Evolutionary conservation across 2,888 invertebrate genomes (phyloP).

Genomic region (Caenorhabditis sp.): DNA sequence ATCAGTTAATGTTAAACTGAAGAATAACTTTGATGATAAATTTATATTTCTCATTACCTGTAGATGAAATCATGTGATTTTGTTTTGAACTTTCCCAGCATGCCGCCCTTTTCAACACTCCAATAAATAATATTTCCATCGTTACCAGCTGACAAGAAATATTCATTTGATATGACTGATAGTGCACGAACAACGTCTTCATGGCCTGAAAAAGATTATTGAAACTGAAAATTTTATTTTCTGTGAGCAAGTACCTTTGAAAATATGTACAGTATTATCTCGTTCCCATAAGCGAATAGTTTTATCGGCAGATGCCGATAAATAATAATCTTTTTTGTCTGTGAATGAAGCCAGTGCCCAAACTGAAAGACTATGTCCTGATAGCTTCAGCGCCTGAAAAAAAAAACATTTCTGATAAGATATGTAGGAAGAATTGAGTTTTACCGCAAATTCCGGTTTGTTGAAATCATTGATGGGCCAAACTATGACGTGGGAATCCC

Average conservation of each 20-base stretch:
- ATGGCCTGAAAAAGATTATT: conserved; percentile 78
- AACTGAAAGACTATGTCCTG: conserved; percentile 80
- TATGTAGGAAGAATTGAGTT: too few relatives aligned
- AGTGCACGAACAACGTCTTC: conserved; percentile 89
- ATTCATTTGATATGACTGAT: conserved; percentile 78
- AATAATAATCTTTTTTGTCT: conserved; percentile 71
- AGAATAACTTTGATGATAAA: conserved; percentile 5
- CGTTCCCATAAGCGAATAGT: conserved; percentile 84
- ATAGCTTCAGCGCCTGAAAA: conserved; percentile 74
- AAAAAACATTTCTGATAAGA: too few relatives aligned
- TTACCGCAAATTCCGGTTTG: conserved; percentile 14
- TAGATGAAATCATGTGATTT: conserved; percentile 61
- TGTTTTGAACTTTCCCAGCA: conserved; percentile 74
- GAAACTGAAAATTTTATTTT: neutral
- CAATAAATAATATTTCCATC: conserved; percentile 87
- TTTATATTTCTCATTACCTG: conserved; percentile 28
- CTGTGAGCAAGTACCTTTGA: conserved; percentile 72
- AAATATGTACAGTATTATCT: conserved; percentile 78
- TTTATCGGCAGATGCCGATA: conserved; percentile 93
- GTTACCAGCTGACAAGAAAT: conserved; percentile 89
- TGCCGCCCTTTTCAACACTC: conserved; percentile 81
- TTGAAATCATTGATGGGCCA: conserved; percentile 76
- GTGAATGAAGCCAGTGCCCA: conserved; percentile 77
- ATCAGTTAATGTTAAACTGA: conserved; percentile 40
- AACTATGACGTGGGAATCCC: conserved; percentile 87